Percentiles rank a stretch among this genome's conserved stretches.
phyloP scores from a whole-genome alignment of 2,888 invertebrate genomes.

The Nezara viridula region DNA sequence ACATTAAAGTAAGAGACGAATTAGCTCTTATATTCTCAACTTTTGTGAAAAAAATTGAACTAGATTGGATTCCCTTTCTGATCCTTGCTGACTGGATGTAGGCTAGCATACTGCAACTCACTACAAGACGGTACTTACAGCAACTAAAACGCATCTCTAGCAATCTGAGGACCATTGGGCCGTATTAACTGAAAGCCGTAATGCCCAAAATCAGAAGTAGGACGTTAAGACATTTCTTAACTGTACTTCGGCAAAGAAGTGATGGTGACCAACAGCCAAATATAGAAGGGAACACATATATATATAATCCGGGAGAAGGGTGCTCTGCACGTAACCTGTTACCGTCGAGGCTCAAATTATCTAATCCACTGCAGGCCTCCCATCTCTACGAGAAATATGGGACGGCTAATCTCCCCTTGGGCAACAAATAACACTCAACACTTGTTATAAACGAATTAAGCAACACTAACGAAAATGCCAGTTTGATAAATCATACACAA shows the following conservation, averaged over 20 bases:
- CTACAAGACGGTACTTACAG: not conserved
- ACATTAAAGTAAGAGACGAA: too few relatives aligned
- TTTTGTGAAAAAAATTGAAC: too few relatives aligned
- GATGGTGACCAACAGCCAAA: constrained; percentile 13
- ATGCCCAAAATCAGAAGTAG: not conserved
- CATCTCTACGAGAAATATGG: constrained; percentile 25
- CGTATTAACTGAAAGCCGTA: not conserved
- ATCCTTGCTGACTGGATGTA: too few relatives aligned
- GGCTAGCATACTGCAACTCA: too few relatives aligned
- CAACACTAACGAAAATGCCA: not conserved
- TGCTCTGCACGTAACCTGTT: not conserved
- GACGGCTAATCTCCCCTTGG: not conserved
- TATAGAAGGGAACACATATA: constrained; percentile 30
- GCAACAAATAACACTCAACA: not conserved
- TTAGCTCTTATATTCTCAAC: too few relatives aligned
- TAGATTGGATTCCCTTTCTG: too few relatives aligned
- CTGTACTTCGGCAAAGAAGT: not conserved
- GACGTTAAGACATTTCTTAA: not conserved
- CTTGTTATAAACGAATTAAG: not conserved
- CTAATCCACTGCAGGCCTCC: constrained; percentile 7
- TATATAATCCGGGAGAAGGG: not conserved
- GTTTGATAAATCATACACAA: not conserved
- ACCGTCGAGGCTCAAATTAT: not conserved
- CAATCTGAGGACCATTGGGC: not conserved
- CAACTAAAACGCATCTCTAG: not conserved